Conservation (phyloP, 2,888 invertebrate genomes). For the Amphiduros pacificus region DNA sequence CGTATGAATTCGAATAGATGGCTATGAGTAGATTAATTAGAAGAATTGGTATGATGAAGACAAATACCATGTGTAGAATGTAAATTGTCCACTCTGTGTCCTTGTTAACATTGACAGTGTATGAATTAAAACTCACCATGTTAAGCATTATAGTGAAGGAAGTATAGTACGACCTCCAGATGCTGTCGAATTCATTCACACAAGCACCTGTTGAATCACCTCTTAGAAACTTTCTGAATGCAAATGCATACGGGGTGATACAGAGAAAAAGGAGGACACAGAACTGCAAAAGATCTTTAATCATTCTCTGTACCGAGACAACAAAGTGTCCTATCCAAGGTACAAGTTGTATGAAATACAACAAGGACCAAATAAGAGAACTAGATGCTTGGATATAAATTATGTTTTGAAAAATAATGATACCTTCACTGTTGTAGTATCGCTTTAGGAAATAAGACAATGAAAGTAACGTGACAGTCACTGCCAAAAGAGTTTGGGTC, state of each 20-base stretch:
- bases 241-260: neutral
- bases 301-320: neutral
- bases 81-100: too few relatives aligned
- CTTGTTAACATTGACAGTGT: neutral
- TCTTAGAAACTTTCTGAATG: neutral
- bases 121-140: constrained; percentile 1
- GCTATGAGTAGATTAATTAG: constrained; percentile 4
- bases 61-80: neutral
- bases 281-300: constrained; percentile 1
- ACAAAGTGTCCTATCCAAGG: constrained; percentile 7
- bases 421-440: neutral
- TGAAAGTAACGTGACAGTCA: neutral
- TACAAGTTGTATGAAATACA: constrained; percentile 3
- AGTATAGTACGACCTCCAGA: neutral
- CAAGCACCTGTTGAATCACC: neutral
- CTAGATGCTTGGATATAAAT: neutral
- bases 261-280: neutral
- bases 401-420: neutral
- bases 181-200: neutral
- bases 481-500: neutral
- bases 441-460: neutral
- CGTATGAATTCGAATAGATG: neutral
- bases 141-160: constrained; percentile 3
- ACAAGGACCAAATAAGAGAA: neutral
- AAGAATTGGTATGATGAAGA: neutral